A percentile compares a stretch with the other conserved stretches of the same genome.
These are phyloP conservation scores for Fabriciana adippe DNA, from an alignment of 2,888 invertebrate species.

Conservation along the genomic window DNA sequence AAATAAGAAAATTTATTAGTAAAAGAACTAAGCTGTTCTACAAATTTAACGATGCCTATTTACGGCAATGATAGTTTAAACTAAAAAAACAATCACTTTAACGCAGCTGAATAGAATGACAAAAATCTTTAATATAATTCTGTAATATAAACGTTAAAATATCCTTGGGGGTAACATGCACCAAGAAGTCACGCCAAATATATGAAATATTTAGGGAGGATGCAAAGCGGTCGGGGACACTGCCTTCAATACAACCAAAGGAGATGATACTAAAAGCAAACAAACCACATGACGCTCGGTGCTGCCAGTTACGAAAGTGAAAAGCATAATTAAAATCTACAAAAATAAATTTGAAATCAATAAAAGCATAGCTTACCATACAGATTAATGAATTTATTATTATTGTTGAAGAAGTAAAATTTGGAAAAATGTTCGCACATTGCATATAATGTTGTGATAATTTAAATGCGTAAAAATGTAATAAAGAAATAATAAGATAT, in stretches of 20 bases:
- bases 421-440: conserved; percentile 30
- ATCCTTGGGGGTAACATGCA: conserved; percentile 71
- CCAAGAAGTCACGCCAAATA: conserved; percentile 83
- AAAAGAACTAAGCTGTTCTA: conserved; percentile 73
- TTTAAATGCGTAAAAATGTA: conserved; percentile 54
- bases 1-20: conserved; percentile 53
- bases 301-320: conserved; percentile 57
- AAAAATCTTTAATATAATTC: conserved; percentile 44
- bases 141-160: conserved; percentile 59
- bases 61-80: conserved; percentile 52
- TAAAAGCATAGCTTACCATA: conserved; percentile 51
- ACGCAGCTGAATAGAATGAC: conserved; percentile 46
- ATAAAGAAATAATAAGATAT: conserved; percentile 53
- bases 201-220: conserved; percentile 72
- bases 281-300: conserved; percentile 64
- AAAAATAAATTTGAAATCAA: conserved; percentile 42
- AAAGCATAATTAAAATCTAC: conserved; percentile 63
- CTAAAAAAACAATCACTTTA: conserved; percentile 50
- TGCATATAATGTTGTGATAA: conserved; percentile 31
- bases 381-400: conserved; percentile 45
- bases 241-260: conserved; percentile 82
- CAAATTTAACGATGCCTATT: conserved; percentile 58
- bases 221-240: conserved; percentile 83
- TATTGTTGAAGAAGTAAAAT: conserved; percentile 47
- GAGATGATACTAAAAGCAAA: conserved; percentile 70